Percentiles rank a stretch among this genome's conserved stretches.
Conservation (phyloP, 37 sponge, comb jelly and placozoan genomes). For the Crambe crambe region DNA sequence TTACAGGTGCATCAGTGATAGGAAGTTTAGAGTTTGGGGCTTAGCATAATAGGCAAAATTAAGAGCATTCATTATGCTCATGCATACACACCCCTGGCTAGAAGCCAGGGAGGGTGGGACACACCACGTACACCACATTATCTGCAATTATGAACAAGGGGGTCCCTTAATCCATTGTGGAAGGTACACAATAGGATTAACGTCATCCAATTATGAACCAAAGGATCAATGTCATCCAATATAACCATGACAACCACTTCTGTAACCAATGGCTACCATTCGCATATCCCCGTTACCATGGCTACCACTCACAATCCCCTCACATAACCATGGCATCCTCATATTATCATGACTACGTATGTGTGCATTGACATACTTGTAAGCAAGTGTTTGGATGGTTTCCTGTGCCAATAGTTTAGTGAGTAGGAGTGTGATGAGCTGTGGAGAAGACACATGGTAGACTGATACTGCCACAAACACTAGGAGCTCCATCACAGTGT, state of each 20-base stretch:
- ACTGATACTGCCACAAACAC: slow-evolving; percentile 38
- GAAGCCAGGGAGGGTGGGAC: too few relatives aligned
- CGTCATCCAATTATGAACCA: not conserved
- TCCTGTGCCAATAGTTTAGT: slow-evolving; percentile 53
- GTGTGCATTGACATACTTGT: slow-evolving; percentile 7
- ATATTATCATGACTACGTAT: not conserved
- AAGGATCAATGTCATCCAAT: not conserved
- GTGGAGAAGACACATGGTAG: slow-evolving; percentile 16
- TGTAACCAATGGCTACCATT: not conserved
- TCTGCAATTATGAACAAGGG: not conserved
- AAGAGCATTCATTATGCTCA: too few relatives aligned
- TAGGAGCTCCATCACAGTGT: slow-evolving; percentile 45
- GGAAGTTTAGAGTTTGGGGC: too few relatives aligned
- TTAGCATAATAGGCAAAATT: too few relatives aligned
- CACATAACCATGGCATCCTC: not conserved
- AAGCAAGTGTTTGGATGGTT: slow-evolving; percentile 17
- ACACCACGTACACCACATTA: not conserved
- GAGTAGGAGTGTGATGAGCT: slow-evolving; percentile 20
- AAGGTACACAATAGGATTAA: not conserved
- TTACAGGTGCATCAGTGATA: too few relatives aligned
- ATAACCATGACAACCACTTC: not conserved
- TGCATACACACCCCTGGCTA: too few relatives aligned
- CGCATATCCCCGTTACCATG: not conserved
- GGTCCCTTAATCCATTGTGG: not conserved
- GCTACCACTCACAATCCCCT: not conserved